Conservation (phyloP, 2,888 invertebrate genomes). For the Eupsilia transversa region DNA sequence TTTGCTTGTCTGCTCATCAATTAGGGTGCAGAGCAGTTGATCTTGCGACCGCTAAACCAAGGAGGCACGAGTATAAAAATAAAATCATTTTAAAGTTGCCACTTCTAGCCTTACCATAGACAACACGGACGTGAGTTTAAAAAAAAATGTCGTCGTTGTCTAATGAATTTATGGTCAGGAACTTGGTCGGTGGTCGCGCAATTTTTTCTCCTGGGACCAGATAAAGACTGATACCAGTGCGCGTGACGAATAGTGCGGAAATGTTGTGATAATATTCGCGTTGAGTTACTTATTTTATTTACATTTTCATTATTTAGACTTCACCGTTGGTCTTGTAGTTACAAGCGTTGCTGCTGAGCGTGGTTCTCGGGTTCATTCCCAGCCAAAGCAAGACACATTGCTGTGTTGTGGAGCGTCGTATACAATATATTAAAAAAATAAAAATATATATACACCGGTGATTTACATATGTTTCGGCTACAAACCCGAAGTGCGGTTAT, state of each 20-base stretch:
- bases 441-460: no score
- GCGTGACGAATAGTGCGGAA: conserved; percentile 80
- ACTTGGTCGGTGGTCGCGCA: conserved; percentile 83
- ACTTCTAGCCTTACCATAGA: conserved; percentile 72
- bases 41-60: no score
- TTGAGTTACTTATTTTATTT: conserved; percentile 34
- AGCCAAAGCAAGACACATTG: neutral
- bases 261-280: conserved; percentile 58
- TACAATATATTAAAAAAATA: no score
- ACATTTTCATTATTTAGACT: neutral
- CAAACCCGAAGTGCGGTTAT: no score
- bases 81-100: conserved; percentile 48
- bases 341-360: neutral
- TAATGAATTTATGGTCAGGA: conserved; percentile 91
- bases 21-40: no score
- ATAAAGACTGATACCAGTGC: conserved; percentile 84
- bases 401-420: no score
- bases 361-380: neutral
- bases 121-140: conserved; percentile 82
- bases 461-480: no score
- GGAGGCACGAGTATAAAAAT: neutral
- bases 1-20: no score
- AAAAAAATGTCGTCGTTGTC: conserved; percentile 85
- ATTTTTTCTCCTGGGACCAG: conserved; percentile 85
- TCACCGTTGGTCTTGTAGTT: neutral